Base-by-base conservation (phyloP, 2,888 invertebrate genomes). In the Trachelus tabidus region DNA sequence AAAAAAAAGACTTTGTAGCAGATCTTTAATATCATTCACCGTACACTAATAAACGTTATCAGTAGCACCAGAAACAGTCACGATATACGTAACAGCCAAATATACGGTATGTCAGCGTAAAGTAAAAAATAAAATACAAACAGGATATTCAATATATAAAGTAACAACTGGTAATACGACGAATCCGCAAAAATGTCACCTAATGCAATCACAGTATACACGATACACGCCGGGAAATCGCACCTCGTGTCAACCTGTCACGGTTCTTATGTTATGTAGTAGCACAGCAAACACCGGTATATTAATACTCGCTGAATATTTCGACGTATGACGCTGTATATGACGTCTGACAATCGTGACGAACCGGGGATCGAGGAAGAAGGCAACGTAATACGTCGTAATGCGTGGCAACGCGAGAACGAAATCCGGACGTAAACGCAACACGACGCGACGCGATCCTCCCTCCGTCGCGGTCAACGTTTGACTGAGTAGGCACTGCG, bases 381-480 rank as follows among this genome's bases (percentile, higher is more conserved):
- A 56, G 56, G 23, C 23, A 56, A 56, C 56, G 56, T 56, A 23
- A 23, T 40, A 9, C 40, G 40, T 40, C 40, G 40, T 40, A 23
- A 23, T 56, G 56, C 56, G 56, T 56, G 23, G 56, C 56, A 56
- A 56, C 23, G 56, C 23, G 23, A 56, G 23, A 56, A 56, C 56
- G 56, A 23, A 56, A 23, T 23, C 23, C 56, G 9, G 23, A 56
- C 15, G 56, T 56, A 56, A 56, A 31, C 11, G 71, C 33, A 34
- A 71, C 71, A 30, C 71, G 15, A 37, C 68, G 77, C 77, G 76
- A 83, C 77, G n/a, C 83, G 83, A 79, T 83, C 82, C 81, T 82
- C 69, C 81, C 77, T 83, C 78, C 83, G 83, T 82, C 86, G 82
- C 88, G 86, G 84, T 85, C 87, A 84, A 85, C 87, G 85, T 83